A percentile compares a stretch with the other conserved stretches of the same genome.
phyloP scores from a whole-genome alignment of 2,888 invertebrate genomes.

The Ophioninae sp. region DNA sequence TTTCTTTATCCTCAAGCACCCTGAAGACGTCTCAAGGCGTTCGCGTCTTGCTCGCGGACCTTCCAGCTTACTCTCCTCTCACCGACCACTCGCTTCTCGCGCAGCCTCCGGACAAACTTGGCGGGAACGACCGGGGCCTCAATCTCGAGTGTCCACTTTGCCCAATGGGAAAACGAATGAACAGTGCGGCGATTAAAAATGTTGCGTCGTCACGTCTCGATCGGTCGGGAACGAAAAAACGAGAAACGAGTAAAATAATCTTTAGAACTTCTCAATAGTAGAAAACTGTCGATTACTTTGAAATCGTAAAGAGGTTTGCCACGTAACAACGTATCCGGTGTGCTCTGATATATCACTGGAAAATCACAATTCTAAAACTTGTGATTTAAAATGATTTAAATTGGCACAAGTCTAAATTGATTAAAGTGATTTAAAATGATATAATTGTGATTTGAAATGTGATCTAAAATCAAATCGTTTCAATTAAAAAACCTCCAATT shows the following conservation, averaged over 20 bases:
- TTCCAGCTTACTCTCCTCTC: slow-evolving; percentile 16
- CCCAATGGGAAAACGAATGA: slow-evolving; percentile 32
- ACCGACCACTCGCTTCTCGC: slow-evolving; percentile 4
- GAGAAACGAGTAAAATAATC: neutral
- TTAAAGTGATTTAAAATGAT: no score
- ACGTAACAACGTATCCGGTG: no score
- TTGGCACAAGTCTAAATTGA: no score
- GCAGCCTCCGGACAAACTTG: neutral
- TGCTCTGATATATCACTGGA: no score
- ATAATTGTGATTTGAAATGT: no score
- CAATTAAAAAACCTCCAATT: no score
- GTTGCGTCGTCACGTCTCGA: slow-evolving; percentile 43
- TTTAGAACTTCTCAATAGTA: no score
- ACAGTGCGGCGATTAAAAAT: slow-evolving; percentile 33
- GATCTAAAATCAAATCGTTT: no score
- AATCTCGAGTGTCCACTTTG: slow-evolving; percentile 48
- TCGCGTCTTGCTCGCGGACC: neutral
- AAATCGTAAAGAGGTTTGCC: no score
- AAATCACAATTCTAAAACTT: no score
- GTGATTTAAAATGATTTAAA: no score
- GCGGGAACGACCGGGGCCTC: slow-evolving; percentile 34
- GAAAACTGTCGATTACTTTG: no score
- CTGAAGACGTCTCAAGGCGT: slow-evolving; percentile 23
- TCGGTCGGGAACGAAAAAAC: slow-evolving; percentile 4
- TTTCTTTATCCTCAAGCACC: slow-evolving; percentile 11